Base-by-base conservation (phyloP, 2,888 invertebrate species). In the Pterobdella sp. region DNA sequence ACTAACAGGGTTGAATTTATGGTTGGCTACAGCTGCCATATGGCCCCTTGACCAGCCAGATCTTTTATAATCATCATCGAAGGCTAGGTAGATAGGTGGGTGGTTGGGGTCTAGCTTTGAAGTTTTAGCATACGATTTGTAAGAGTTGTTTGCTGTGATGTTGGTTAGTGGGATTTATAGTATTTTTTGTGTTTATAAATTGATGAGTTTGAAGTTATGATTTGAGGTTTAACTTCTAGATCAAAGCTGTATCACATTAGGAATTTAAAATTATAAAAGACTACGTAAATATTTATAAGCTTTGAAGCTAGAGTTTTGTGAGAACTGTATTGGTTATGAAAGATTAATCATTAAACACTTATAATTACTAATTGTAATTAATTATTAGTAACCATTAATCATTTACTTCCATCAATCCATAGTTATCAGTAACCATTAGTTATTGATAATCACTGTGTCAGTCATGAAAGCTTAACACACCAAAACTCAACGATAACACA, bases 11-110 rank as follows among this genome's bases (percentile, higher is more conserved):
- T 76, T 75, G 37, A 76, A 70, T 74, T 83, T 83, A 73, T 80
- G 79, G 75, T 83, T 77, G 1, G 80, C 83, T 49, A 82, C 82
- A 4, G 83, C 82, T 7, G 81, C 79, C 81, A 83, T 81, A 75
- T 83, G 83, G 37, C 83, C 83, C 49, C 83, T 73, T 0, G 82
- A 82, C 82, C 81, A 83, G 0, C 82, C 82, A 77, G 81, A 81
- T 4, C 76, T 75, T 56, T 72, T 73, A 72, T 79, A 83, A 75
- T 83, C 83, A 10, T 75, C 74, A 75, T 82, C 81, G 3, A 74
- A 74, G 4, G 82, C 78, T 63, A 78, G 77, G 72, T 81, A 83
- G 66, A 73, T 69, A 3, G 63, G 56, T 4, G 76, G 76, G 4
- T 82, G 71, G 3, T 67, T 49, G 1, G 81, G 80, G 73, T 83